Percentiles rank a stretch among this genome's conserved stretches.
phyloP scores from a whole-genome alignment of 2,797 vertebrate species.

The Cynopterus sphinx region DNA sequence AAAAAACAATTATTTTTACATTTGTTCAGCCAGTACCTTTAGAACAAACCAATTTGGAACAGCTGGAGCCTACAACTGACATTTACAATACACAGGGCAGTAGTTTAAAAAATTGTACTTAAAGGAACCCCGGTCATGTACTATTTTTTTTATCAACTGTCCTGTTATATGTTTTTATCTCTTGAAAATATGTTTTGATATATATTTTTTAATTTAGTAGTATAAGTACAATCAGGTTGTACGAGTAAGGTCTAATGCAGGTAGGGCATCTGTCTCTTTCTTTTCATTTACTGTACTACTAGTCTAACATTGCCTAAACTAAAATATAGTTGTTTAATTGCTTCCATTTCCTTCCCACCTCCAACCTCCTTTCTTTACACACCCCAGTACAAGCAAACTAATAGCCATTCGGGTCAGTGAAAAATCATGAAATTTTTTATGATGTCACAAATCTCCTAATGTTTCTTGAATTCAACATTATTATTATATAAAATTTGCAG shows the following conservation, averaged over 20 bases:
- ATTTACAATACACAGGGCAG: slow-evolving; percentile 66
- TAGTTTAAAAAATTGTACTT: slow-evolving; percentile 72
- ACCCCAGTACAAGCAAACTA: neutral
- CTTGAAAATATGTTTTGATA: slow-evolving; percentile 62
- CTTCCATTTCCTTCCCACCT: neutral
- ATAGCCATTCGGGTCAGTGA: neutral
- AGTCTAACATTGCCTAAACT: neutral
- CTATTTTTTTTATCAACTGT: slow-evolving; percentile 61
- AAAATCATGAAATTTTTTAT: neutral
- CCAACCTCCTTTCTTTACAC: fast-evolving
- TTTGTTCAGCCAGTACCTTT: slow-evolving; percentile 70
- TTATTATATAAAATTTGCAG: neutral
- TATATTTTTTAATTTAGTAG: neutral
- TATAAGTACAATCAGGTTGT: neutral
- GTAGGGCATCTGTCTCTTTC: neutral
- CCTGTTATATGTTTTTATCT: slow-evolving; percentile 59
- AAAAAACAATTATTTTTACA: slow-evolving; percentile 75
- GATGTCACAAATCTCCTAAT: neutral
- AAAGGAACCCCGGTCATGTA: slow-evolving; percentile 59
- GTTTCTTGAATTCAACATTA: neutral
- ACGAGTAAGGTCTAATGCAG: neutral
- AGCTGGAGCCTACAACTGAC: slow-evolving; percentile 76
- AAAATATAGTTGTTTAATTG: neutral
- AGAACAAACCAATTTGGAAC: slow-evolving; percentile 79
- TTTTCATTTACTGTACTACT: neutral